Evolutionary conservation across 2,888 invertebrate genomes (phyloP), one percentile per base, ranked within the genome.

Genomic region (Barypeithes pellucidus): DNA sequence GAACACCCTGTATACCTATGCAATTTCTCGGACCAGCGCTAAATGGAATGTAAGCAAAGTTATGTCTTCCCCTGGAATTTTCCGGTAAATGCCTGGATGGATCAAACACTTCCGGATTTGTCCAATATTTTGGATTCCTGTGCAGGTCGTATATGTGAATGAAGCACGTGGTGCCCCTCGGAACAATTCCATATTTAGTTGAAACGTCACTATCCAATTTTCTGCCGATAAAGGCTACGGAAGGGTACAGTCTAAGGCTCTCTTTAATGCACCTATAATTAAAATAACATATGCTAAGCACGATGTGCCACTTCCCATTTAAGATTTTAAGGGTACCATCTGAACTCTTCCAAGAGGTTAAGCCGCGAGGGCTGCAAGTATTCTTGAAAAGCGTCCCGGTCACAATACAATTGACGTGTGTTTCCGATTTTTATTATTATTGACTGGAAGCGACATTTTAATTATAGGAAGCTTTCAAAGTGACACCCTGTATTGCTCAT

Each of bases 31-130:
- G 89, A 2, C 92, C 92, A 0, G 91, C 92, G 80, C 92, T 92
- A 75, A 92, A 92, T 0, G 92, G 92, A 67, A 92, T 87, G 80
- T 89, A 92, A 0, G 90, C 87, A 76, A 88, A 92, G 0, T 91
- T 90, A 84, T 92, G 91, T 33, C 91, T 86, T 22, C 84, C 82
- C 0, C 80, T 72, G 11, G 85, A 82, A 77, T 89, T 88, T 79
- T 93, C 90, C 0, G 90, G 89, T 43, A 91, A 81, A 84, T 94
- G 94, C 76, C 94, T 85, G 62, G 93, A 92, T 0, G 93, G 93
- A 80, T 92, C 89, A 81, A 92, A 94, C 74, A 86, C 87, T 54
- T 88, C 85, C 0, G 94, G 92, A 76, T 93, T 87, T 0, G 90
- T 88, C 85, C 89, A 94, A 61, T 89, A 85, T 14, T 89, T 87